Base-by-base conservation (phyloP, 2,797 vertebrate genomes). In the Acestrorhynchus altus region DNA sequence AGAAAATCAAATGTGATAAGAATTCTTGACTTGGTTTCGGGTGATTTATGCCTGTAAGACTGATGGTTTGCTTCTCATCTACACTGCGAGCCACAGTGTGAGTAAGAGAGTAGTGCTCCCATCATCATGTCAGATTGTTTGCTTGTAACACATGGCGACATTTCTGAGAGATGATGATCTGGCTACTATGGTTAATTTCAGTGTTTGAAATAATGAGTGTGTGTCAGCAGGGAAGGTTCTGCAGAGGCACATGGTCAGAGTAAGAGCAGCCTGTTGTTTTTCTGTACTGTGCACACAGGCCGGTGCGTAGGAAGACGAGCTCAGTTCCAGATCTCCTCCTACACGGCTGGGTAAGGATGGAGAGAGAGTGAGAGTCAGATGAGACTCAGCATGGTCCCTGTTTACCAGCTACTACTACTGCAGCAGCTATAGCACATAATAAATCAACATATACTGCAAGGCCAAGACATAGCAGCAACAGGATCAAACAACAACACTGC, bases 321-420 rank as follows among this genome's bases (percentile, higher is more conserved):
- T 74, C 15, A 2, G 68, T 63, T 73, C 63, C 68, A 74, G 69
- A 65, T 74, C 60, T 40, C 63, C 76, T 81, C 82, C 79, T 70
- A 71, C 79, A 76, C 76, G 54, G 39, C 56, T 76, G 61, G 18
- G 49, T 65, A 59, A 72, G 52, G 64, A 31, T 31, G 47, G 66
- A 69, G 66, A 26, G 26, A 11, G 26, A 65, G 46, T 59, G 71
- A 47, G 52, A 74, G 47, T 35, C 2, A 35, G 31, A 35, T n/a
- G 57, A 77, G 31, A 54, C 44, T 42, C 31, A 64, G 24, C 63
- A 64, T n/a, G 28, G 24, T 9, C 56, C 59, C 20, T 51, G 76
- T 56, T 78, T 57, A 31, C 26, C 51, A 26, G 24, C 60, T 60
- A 64, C 40, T 13, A 65, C 66, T 31, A 71, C 28, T 39, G 13